These are phyloP conservation scores for Octodon degus DNA, from an alignment of 2,113 vertebrate species.

Conservation along the genomic window DNA sequence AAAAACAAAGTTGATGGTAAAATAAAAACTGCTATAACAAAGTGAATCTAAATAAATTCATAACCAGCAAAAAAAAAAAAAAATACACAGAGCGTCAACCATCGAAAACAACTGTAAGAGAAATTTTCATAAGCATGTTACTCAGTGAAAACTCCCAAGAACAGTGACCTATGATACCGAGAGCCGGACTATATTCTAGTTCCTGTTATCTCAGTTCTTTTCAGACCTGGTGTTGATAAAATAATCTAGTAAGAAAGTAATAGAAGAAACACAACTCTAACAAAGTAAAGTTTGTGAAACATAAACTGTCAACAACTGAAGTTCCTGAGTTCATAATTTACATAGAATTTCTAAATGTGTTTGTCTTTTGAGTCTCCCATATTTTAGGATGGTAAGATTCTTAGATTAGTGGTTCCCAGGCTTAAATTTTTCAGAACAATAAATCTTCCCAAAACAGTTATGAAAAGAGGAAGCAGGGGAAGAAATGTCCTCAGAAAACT, in stretches of 20 bases:
- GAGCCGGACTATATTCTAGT: neutral
- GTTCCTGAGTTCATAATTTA: slow-evolving; percentile 39
- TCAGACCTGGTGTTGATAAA: slow-evolving; percentile 24
- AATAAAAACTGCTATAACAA: too few species aligned
- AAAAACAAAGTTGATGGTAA: too few species aligned
- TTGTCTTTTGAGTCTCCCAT: neutral
- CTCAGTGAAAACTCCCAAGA: slow-evolving; percentile 20
- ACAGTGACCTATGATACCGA: neutral
- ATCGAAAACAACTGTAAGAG: neutral
- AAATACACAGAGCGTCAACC: neutral
- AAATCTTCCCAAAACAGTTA: slow-evolving; percentile 48
- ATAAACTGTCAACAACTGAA: neutral
- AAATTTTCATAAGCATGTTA: neutral
- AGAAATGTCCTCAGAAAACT: neutral
- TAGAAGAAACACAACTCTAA: slow-evolving; percentile 46
- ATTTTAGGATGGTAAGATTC: slow-evolving; percentile 52
- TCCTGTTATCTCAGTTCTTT: slow-evolving; percentile 5
- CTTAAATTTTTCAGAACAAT: slow-evolving; percentile 54
- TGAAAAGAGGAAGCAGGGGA: neutral
- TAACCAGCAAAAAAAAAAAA: too few species aligned
- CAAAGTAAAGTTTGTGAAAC: neutral
- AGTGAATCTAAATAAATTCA: too few species aligned
- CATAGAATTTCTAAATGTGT: neutral
- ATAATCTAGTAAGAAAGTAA: neutral
- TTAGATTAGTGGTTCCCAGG: slow-evolving; percentile 44